Percentiles rank a stretch among this genome's conserved stretches.
Evolutionary conservation across 2,888 invertebrate genomes (phyloP).

Genomic region (Chironomus tentans): DNA sequence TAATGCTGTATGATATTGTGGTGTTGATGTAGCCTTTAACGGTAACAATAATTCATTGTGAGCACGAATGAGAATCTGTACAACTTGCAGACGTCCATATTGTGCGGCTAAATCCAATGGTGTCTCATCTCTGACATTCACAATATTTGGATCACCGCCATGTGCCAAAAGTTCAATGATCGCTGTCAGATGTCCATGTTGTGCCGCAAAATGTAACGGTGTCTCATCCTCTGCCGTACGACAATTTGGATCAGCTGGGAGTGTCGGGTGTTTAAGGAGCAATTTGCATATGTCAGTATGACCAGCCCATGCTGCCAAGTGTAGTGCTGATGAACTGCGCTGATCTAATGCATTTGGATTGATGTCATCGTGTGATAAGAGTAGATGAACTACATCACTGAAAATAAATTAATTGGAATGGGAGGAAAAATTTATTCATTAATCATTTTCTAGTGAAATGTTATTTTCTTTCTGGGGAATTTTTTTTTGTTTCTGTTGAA

Average conservation of each 20-base stretch:
- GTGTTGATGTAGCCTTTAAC: constrained; percentile 46
- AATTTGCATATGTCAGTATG: constrained; percentile 79
- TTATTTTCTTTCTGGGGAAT: no score
- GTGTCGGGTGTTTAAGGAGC: constrained; percentile 71
- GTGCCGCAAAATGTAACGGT: constrained; percentile 85
- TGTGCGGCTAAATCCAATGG: constrained; percentile 91
- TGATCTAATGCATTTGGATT: constrained; percentile 81
- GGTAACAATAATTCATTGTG: constrained; percentile 74
- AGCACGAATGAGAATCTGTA: constrained; percentile 73
- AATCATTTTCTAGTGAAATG: not conserved
- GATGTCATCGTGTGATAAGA: constrained; percentile 72
- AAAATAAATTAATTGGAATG: constrained; percentile 30
- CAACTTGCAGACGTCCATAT: constrained; percentile 75
- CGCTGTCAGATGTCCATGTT: constrained; percentile 82
- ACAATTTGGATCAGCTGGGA: constrained; percentile 73
- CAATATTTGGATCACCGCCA: constrained; percentile 79
- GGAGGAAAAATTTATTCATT: not conserved
- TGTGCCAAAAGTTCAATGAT: constrained; percentile 72
- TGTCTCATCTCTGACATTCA: constrained; percentile 80
- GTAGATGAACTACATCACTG: constrained; percentile 75
- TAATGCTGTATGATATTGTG: constrained; percentile 74
- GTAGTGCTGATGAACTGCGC: constrained; percentile 85
- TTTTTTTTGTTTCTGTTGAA: not conserved
- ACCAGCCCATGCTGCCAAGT: constrained; percentile 91
- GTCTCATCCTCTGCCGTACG: constrained; percentile 87